Percentiles rank a stretch among this genome's conserved stretches.
These are phyloP conservation scores for Xestobium rufovillosum DNA, from an alignment of 2,888 invertebrate genomes.

Conservation along the genomic window DNA sequence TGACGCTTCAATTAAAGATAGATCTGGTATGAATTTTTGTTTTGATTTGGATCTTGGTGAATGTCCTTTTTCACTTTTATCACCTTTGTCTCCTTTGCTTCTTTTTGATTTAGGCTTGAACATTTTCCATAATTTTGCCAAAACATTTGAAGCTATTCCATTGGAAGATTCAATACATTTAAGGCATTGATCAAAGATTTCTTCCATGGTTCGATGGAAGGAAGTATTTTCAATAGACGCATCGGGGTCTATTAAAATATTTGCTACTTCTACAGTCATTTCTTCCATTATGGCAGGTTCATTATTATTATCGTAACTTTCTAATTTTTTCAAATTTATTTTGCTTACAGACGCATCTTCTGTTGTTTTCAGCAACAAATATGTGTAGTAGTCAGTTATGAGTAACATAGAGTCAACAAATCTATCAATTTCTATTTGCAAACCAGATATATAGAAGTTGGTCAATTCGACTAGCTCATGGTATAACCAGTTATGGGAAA, in stretches of 20 bases:
- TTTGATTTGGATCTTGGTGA: conserved; percentile 5
- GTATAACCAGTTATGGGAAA: conserved; percentile 52
- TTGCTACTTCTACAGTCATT: conserved; percentile 3
- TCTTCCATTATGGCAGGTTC: no score
- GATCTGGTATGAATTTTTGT: conserved; percentile 16
- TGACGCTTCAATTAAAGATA: conserved; percentile 33
- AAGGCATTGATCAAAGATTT: conserved; percentile 2
- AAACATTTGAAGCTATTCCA: conserved; percentile 37
- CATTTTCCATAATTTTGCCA: conserved; percentile 26
- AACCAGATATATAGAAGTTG: conserved; percentile 49
- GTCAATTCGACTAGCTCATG: conserved; percentile 48
- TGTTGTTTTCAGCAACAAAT: no score
- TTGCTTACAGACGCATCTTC: no score
- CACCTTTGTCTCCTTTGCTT: conserved; percentile 39
- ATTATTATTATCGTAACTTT: no score
- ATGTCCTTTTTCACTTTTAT: conserved; percentile 27
- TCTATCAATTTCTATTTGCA: conserved; percentile 57
- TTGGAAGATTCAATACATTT: conserved; percentile 13
- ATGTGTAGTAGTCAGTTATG: conserved; percentile 43
- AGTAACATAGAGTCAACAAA: conserved; percentile 42
- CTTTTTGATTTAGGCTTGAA: conserved; percentile 35
- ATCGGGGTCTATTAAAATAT: conserved; percentile 9
- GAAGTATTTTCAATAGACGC: conserved; percentile 10
- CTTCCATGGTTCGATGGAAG: conserved; percentile 20
- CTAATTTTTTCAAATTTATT: no score